These are phyloP conservation scores for Tuta absoluta DNA, from an alignment of 2,888 invertebrate species.

Conservation along the genomic window DNA sequence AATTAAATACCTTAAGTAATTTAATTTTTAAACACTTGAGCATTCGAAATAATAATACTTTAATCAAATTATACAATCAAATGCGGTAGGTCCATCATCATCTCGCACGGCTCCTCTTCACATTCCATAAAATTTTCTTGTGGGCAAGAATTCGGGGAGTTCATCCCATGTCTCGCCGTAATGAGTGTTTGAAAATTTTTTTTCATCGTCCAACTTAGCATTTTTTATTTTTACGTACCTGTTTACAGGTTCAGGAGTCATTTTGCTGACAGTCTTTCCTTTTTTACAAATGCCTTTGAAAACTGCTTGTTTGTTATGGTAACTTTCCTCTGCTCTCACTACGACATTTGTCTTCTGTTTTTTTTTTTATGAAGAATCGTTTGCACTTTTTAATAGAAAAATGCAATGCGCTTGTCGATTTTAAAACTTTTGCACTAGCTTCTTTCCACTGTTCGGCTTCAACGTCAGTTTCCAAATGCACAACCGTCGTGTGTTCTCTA, in stretches of 20 bases:
- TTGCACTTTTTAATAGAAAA: slow-evolving; percentile 33
- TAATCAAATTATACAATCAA: no score
- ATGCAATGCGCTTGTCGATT: slow-evolving; percentile 31
- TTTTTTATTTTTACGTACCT: slow-evolving; percentile 32
- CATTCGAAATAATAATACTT: no score
- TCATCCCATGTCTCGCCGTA: slow-evolving; percentile 30
- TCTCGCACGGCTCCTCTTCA: no score
- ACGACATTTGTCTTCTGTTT: slow-evolving; percentile 32
- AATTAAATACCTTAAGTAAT: no score
- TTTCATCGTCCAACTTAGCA: slow-evolving; percentile 31
- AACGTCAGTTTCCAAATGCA: slow-evolving; percentile 27
- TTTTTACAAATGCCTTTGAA: slow-evolving; percentile 33
- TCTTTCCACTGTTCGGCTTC: slow-evolving; percentile 31
- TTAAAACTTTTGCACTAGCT: slow-evolving; percentile 28
- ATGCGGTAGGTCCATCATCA: no score
- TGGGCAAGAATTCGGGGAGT: slow-evolving; percentile 22
- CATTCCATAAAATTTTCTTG: no score
- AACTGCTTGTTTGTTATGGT: slow-evolving; percentile 28
- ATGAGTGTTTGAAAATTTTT: slow-evolving; percentile 31
- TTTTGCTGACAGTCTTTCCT: slow-evolving; percentile 32
- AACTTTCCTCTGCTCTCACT: slow-evolving; percentile 33
- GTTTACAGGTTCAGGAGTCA: slow-evolving; percentile 30
- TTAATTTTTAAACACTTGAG: no score
- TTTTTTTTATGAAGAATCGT: slow-evolving; percentile 33
- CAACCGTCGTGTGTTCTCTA: slow-evolving; percentile 33